Evolutionary conservation across 2,113 vertebrate genomes (phyloP).

Genomic region (Ranitomeya variabilis): DNA sequence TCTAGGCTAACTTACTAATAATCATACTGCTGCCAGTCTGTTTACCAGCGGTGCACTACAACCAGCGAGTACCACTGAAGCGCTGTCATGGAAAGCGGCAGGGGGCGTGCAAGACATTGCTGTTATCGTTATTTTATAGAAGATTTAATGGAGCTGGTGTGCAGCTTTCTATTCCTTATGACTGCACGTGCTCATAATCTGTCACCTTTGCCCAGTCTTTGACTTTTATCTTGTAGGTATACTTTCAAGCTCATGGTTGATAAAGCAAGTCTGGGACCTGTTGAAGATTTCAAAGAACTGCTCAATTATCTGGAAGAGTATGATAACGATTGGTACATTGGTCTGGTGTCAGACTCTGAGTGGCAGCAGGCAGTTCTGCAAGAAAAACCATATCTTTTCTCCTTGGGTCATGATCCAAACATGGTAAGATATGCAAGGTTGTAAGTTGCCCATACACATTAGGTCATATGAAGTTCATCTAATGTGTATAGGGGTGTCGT

Average conservation of each 20-base stretch:
- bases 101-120: no score
- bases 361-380: slow-evolving; percentile 91
- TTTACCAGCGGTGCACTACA: no score
- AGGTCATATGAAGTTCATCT: no score
- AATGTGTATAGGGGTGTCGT: no score
- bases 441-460: no score
- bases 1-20: no score
- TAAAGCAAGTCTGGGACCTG: slow-evolving; percentile 89
- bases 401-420: slow-evolving; percentile 88
- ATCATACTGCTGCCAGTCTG: no score
- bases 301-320: slow-evolving; percentile 86
- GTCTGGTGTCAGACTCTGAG: slow-evolving; percentile 85
- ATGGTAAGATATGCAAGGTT: slow-evolving; percentile 78
- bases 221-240: slow-evolving; percentile 76
- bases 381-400: slow-evolving; percentile 94
- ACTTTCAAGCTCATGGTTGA: slow-evolving; percentile 95
- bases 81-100: no score
- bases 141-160: no score
- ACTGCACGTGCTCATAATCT: background rate
- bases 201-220: slow-evolving; percentile 34
- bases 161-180: background rate
- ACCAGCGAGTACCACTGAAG: no score
- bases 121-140: no score
- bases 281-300: slow-evolving; percentile 86
- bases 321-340: slow-evolving; percentile 92